A percentile compares a stretch with the other conserved stretches of the same genome.
Evolutionary conservation across 2,797 vertebrate species (phyloP).

Genomic region (Coregonus suidteri): DNA sequence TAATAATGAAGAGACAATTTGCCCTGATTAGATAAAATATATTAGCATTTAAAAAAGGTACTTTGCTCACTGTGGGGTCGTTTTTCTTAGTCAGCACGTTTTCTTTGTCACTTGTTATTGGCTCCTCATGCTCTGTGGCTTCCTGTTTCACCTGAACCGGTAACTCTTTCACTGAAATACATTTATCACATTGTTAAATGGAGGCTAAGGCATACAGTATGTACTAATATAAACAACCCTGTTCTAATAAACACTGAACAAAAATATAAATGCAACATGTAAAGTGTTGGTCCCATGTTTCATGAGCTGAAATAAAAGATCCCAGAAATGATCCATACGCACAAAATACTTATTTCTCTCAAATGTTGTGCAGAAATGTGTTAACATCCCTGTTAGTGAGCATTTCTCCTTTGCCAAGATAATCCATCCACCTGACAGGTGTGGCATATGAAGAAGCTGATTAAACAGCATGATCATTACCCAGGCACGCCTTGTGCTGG

Average conservation of each 20-base stretch:
- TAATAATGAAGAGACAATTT: background rate
- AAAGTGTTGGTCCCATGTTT: no score
- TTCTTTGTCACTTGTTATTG: conserved; percentile 71
- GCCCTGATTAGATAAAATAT: background rate
- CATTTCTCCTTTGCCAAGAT: no score
- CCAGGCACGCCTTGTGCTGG: no score
- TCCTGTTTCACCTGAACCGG: conserved; percentile 78
- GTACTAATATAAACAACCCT: background rate
- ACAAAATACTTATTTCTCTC: no score
- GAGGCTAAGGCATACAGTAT: no score
- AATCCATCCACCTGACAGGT: no score
- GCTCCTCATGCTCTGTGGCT: conserved; percentile 69
- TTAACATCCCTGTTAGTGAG: no score
- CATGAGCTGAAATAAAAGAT: no score
- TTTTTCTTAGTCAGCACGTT: conserved; percentile 77
- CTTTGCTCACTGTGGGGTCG: conserved; percentile 74
- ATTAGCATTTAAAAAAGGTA: background rate
- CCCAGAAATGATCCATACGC: no score
- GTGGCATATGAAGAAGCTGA: no score
- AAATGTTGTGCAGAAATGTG: no score
- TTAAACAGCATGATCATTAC: no score
- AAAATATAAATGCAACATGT: background rate
- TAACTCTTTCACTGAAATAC: conserved; percentile 78
- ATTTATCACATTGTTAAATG: conserved; percentile 3
- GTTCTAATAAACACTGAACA: background rate